Evolutionary conservation across 2,113 vertebrate species (phyloP).

Genomic region (Phainopepla nitens): DNA sequence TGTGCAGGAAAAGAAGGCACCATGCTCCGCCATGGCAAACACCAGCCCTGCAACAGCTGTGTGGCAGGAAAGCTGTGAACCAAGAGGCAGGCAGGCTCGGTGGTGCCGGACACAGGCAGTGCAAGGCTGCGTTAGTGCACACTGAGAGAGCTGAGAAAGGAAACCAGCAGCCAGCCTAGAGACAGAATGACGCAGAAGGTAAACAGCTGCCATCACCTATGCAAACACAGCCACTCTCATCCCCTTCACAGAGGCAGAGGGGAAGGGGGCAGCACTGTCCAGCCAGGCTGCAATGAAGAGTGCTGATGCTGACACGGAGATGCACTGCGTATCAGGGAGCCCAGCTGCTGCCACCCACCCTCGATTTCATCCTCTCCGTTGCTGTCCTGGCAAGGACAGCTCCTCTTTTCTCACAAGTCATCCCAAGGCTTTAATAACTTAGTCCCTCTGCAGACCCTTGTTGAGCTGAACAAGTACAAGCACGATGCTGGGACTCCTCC

Average conservation of each 20-base stretch:
- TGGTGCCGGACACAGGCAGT: rapidly evolving
- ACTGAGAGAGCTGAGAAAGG: not conserved
- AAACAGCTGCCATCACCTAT: not conserved
- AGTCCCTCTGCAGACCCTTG: not conserved
- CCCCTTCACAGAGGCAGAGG: not conserved
- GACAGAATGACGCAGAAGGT: not conserved
- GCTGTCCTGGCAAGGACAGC: not conserved
- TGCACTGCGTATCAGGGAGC: not conserved
- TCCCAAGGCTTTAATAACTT: not conserved
- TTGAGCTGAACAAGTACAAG: not conserved
- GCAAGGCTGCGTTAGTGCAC: rapidly evolving
- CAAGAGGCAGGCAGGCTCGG: not conserved
- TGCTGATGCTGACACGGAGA: rapidly evolving
- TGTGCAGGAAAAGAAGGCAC: not conserved
- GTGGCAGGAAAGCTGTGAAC: not conserved
- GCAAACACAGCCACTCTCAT: not conserved
- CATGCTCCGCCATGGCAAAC: not conserved
- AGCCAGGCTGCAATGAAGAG: rapidly evolving
- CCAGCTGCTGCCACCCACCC: not conserved
- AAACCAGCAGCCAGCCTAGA: not conserved
- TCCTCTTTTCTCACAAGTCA: not conserved
- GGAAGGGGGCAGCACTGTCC: not conserved
- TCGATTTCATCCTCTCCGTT: not conserved
- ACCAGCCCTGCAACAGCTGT: not conserved
- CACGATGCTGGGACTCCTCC: rapidly evolving